Evolutionary conservation across 2,888 invertebrate species (phyloP), one percentile per base, ranked within the genome.

Genomic region (Ashinkailepas kermadecensis): DNA sequence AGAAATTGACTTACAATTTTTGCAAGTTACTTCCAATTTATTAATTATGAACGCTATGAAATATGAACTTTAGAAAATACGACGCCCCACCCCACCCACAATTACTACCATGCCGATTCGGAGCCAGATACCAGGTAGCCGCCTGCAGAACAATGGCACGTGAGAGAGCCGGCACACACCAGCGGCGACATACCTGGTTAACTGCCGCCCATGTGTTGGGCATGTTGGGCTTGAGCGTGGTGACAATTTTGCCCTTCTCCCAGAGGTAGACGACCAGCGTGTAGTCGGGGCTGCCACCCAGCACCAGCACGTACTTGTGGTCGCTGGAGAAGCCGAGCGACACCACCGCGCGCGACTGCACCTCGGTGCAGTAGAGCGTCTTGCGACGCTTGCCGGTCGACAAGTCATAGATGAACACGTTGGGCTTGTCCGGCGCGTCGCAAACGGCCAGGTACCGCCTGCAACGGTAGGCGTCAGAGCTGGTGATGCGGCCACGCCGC

Each of bases 271-370:
- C 92, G 86, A 94, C 90, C 88, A 94, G 89, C 85, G 90, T 91
- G 92, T 93, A 93, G 87, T 95, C 95, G 0, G 96, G 95, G 83
- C 93, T 92, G 7, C 93, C 93, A 0, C 94, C 93, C 58, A 96
- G 91, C 0, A 93, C 91, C 2, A 93, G 91, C 18, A 97, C 87
- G 84, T 92, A 92, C 86, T 93, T 94, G 3, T 93, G 94, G 87
- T 97, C 96, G 83, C 89, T 91, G 0, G 94, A 93, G 86, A 97
- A 96, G 58, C 91, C 91, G 1, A 95, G 88, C 82, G 92, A 91
- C 15, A 92, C 91, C 86, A 93, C 93, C 85, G 92, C 92, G 82
- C 88, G 90, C 0, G 92, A 86, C 80, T 85, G 84, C 11, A 87
- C 86, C 83, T 88, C 88, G 58, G 86, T 84, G 70, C 87, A 87